These are phyloP conservation scores for Cylas formicarius DNA, from an alignment of 1,140 invertebrate species.

Conservation along the genomic window DNA sequence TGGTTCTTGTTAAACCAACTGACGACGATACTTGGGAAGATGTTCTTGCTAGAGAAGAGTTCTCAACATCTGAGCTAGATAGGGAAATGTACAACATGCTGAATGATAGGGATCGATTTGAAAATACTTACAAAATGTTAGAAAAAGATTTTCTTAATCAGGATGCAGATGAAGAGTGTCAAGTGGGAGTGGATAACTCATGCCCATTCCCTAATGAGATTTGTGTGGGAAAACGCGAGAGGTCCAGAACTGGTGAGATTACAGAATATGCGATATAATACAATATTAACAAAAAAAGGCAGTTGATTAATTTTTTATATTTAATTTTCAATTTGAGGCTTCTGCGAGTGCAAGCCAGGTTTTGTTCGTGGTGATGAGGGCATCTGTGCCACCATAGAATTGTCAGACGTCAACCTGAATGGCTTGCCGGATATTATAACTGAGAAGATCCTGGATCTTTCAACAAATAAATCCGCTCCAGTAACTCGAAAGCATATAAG, in stretches of 20 bases:
- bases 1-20: slow-evolving; percentile 71
- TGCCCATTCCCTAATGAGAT: slow-evolving; percentile 48
- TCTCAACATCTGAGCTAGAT: slow-evolving; percentile 21
- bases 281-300: neutral
- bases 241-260: slow-evolving; percentile 36
- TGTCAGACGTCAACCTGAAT: slow-evolving; percentile 27
- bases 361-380: slow-evolving; percentile 49
- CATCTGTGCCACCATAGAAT: slow-evolving; percentile 34
- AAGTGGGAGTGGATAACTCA: slow-evolving; percentile 41
- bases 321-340: slow-evolving; percentile 48
- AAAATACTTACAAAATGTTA: slow-evolving; percentile 31
- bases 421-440: slow-evolving; percentile 32
- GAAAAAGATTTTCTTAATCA: slow-evolving; percentile 30
- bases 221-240: slow-evolving; percentile 53
- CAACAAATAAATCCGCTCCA: slow-evolving; percentile 34
- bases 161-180: slow-evolving; percentile 35
- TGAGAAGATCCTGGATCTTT: slow-evolving; percentile 36
- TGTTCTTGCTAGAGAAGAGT: slow-evolving; percentile 37
- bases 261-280: neutral
- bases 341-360: slow-evolving; percentile 60
- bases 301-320: slow-evolving; percentile 1
- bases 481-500: slow-evolving; percentile 56
- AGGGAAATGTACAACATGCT: slow-evolving; percentile 28
- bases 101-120: slow-evolving; percentile 22
- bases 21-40: slow-evolving; percentile 50